Evolutionary conservation across 2,113 vertebrate species (phyloP), one percentile per base, ranked within the genome.

Genomic region (Gorsachius goisagi): DNA sequence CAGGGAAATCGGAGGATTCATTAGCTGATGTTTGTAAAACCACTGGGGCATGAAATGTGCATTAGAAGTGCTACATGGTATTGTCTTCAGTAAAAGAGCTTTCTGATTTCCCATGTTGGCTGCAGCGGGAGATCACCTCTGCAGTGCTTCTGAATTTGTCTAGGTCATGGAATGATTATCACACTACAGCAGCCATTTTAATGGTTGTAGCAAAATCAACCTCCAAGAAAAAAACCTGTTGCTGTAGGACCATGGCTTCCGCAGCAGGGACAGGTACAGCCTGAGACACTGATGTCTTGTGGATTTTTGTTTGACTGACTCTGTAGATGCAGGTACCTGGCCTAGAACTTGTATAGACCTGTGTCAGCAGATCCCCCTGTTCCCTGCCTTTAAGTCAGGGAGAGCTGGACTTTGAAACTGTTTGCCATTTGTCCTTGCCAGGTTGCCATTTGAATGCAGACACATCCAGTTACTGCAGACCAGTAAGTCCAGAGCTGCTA

Each of bases 401-500:
- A 32, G 64, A 23, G 56, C 63, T 63, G 86, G 64, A 22, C 27
- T 47, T 6, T 87, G 64, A 80, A 88, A 22, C 62, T 35, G 3
- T n/a, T 53, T 69, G 47, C 87, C 50, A 0, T 94, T 47, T 85
- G 28, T n/a, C 44, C 52, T 79, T 63, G 50, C 81, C 78, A 98
- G 97, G 96, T 85, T 96, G 59, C 95, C 96, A 27, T 50, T 59
- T 63, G 96, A 97, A 23, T 98, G 98, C 88, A 85, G 76, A 4
- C 97, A 98, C 93, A 97, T 98, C 96, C 96, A 90, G 41, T 68
- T 97, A 68, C 96, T 98, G 93, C 97, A 96, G 73, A 96, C 88
- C 19, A 67, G 87, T 32, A 52, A 97, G 90, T 91, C 98, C 96
- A 85, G 96, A 49, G 88, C 83, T 73, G 93, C 97, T 90, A 97